These are phyloP conservation scores for Pasiphila rectangulata DNA, from an alignment of 2,888 invertebrate genomes.

Conservation along the genomic window DNA sequence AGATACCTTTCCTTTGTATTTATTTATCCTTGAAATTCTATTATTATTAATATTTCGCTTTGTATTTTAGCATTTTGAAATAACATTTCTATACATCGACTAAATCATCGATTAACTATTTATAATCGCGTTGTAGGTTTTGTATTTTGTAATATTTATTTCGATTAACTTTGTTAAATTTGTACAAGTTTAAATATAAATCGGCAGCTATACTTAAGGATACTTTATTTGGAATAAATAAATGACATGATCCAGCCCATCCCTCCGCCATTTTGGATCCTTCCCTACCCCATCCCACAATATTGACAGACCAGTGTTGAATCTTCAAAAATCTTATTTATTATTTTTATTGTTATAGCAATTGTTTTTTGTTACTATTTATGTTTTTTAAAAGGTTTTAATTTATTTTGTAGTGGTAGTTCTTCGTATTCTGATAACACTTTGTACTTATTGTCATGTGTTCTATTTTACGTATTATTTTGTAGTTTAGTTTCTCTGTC, in stretches of 20 bases:
- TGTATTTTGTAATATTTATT: slow-evolving; percentile 62
- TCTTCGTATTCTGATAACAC: slow-evolving; percentile 57
- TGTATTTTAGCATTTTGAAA: slow-evolving; percentile 67
- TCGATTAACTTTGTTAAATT: slow-evolving; percentile 62
- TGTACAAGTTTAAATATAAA: slow-evolving; percentile 65
- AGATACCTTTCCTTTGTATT: slow-evolving; percentile 61
- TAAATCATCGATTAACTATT: slow-evolving; percentile 38
- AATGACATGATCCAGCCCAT: slow-evolving; percentile 60
- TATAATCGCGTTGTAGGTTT: slow-evolving; percentile 50
- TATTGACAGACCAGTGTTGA: slow-evolving; percentile 82
- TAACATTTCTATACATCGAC: slow-evolving; percentile 46
- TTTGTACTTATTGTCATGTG: slow-evolving; percentile 56
- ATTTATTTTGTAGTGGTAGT: slow-evolving; percentile 74
- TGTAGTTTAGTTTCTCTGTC: slow-evolving; percentile 74
- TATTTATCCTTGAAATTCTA: slow-evolving; percentile 69
- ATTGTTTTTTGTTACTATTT: slow-evolving; percentile 76
- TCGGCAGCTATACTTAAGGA: slow-evolving; percentile 76
- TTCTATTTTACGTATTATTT: slow-evolving; percentile 61
- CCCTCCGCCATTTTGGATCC: slow-evolving; percentile 30
- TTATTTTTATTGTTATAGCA: slow-evolving; percentile 70
- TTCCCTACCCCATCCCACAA: slow-evolving; percentile 55
- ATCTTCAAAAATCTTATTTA: slow-evolving; percentile 71
- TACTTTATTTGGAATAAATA: slow-evolving; percentile 75
- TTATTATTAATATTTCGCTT: slow-evolving; percentile 63
- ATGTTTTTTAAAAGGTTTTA: slow-evolving; percentile 72